These are phyloP conservation scores for Apodemia mormo DNA, from an alignment of 2,888 invertebrate species.

Conservation along the genomic window DNA sequence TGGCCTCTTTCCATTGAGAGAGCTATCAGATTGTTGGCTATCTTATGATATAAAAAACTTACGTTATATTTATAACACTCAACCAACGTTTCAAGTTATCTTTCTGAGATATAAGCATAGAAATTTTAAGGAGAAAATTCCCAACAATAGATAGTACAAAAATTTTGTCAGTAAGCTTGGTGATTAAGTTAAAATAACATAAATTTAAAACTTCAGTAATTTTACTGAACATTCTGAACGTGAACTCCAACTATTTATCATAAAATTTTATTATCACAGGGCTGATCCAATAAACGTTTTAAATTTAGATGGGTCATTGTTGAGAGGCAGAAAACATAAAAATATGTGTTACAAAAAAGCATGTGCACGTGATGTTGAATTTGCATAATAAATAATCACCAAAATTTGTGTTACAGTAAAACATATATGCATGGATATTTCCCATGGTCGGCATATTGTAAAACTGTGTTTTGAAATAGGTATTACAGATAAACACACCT, in stretches of 20 bases:
- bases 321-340: background rate
- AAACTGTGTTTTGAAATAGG: too few relatives aligned
- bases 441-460: too few relatives aligned
- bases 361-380: too few relatives aligned
- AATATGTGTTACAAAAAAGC: background rate
- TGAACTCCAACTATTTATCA: constrained; percentile 9
- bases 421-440: too few relatives aligned
- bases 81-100: background rate
- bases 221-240: constrained; percentile 4
- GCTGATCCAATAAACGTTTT: background rate
- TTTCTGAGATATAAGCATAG: background rate
- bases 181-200: constrained; percentile 13
- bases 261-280: constrained; percentile 8
- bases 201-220: constrained; percentile 8
- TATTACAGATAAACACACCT: too few relatives aligned
- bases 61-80: background rate
- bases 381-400: too few relatives aligned
- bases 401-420: too few relatives aligned
- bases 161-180: constrained; percentile 6
- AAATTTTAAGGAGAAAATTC: background rate
- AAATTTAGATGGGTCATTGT: background rate
- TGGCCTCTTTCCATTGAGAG: too few relatives aligned
- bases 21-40: too few relatives aligned
- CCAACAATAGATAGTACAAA: background rate
- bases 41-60: too few relatives aligned